These are phyloP conservation scores for Aptenodytes patagonicus DNA, from an alignment of 2,113 vertebrate genomes.

Conservation along the genomic window DNA sequence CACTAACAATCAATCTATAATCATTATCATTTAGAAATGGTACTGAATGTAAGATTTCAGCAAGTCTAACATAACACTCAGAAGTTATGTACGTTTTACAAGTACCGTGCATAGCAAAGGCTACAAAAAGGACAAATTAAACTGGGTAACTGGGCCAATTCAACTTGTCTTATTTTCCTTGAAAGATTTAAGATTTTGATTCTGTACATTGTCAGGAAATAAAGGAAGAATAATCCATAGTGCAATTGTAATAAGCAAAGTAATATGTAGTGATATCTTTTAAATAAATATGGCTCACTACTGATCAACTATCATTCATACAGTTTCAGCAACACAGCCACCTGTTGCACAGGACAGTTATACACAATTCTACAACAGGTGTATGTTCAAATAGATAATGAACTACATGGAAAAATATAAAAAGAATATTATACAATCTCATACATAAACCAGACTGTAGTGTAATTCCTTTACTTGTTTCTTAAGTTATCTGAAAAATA, in stretches of 20 bases:
- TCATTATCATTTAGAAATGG: conserved; percentile 56
- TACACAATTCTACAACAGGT: conserved; percentile 52
- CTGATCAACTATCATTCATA: conserved; percentile 42
- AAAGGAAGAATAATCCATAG: conserved; percentile 71
- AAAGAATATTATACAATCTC: conserved; percentile 51
- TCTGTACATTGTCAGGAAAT: conserved; percentile 72
- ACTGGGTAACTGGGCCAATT: conserved; percentile 63
- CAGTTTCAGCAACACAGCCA: conserved; percentile 44
- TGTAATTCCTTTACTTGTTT: conserved; percentile 40
- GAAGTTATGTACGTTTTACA: conserved; percentile 55
- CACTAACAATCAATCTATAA: conserved; percentile 47
- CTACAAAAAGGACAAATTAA: conserved; percentile 64
- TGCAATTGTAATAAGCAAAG: conserved; percentile 74
- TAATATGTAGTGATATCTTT: conserved; percentile 64
- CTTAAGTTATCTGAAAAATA: conserved; percentile 48
- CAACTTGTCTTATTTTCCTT: conserved; percentile 62
- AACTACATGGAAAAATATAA: conserved; percentile 45
- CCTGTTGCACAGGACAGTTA: conserved; percentile 50
- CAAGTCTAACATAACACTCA: conserved; percentile 56
- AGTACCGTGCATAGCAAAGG: conserved; percentile 72
- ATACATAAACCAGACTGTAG: conserved; percentile 47
- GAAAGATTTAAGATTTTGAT: conserved; percentile 60
- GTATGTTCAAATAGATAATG: conserved; percentile 36
- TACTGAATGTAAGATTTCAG: conserved; percentile 55
- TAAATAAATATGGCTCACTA: conserved; percentile 76